A percentile compares a stretch with the other conserved stretches of the same genome.
Conservation (phyloP, 2,113 vertebrate species). For the Paratilapia polleni region DNA sequence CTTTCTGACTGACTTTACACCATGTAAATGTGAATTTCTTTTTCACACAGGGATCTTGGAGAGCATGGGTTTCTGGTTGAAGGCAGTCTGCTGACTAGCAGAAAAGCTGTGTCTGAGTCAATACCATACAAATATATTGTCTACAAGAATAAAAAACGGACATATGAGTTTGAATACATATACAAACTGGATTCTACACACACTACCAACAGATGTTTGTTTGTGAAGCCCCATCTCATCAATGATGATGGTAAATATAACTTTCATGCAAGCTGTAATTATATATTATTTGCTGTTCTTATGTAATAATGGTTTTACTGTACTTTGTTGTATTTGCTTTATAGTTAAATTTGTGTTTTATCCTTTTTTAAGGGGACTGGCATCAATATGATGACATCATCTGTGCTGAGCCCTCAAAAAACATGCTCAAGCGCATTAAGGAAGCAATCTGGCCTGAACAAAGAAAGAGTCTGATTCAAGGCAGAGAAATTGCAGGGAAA, state of each 20-base stretch:
- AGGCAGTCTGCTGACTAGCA: slow-evolving; percentile 73
- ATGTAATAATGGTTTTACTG: background rate
- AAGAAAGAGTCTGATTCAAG: slow-evolving; percentile 62
- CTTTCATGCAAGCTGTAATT: background rate
- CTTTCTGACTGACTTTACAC: background rate
- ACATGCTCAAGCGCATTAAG: fast-evolving
- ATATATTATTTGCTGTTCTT: background rate
- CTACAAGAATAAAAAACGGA: background rate
- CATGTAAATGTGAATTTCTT: background rate
- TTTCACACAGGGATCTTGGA: slow-evolving; percentile 72
- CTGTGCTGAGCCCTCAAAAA: slow-evolving; percentile 62
- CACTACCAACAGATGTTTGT: slow-evolving; percentile 76
- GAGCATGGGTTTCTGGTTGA: slow-evolving; percentile 83
- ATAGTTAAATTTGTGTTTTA: background rate
- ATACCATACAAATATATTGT: slow-evolving; percentile 90
- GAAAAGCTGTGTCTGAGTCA: fast-evolving
- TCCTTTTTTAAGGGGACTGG: slow-evolving; percentile 81
- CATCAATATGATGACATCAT: slow-evolving; percentile 96
- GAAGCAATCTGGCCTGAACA: slow-evolving; percentile 12
- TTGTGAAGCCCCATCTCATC: slow-evolving; percentile 62
- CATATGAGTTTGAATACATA: slow-evolving; percentile 71
- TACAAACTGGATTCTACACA: slow-evolving; percentile 70
- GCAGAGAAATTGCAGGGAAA: slow-evolving; percentile 81
- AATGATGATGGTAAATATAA: slow-evolving; percentile 70
- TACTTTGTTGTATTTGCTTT: background rate